Base-by-base conservation (phyloP, 2,797 vertebrate species). In the Coendou prehensilis region DNA sequence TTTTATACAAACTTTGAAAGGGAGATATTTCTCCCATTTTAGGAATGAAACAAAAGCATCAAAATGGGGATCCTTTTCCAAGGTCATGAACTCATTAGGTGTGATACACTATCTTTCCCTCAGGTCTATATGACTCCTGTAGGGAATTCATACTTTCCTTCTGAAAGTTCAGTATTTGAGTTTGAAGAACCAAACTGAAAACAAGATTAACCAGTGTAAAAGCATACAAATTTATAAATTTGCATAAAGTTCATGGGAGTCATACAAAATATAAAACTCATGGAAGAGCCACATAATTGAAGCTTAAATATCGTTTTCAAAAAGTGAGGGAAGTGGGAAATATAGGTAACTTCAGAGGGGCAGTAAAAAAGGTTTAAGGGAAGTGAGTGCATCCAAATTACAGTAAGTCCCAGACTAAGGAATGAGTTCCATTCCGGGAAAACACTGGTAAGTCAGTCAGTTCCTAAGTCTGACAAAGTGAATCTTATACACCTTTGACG, bases 341-440 rank as follows among this genome's bases (percentile, higher is more conserved):
- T 18, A 15, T 78, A 33, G 73, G 73, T 37, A 50, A 78, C 28
- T 56, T 86, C 63, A 9, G 33, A 71, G 22, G 2, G 13, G 64
- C 11, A 86, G 13, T 26, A 54, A 41, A 79, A 37, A 33, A 50
- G 14, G 4, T 52, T 69, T 64, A 84, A 18, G 47, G 3, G 20
- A 54, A 37, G 47, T 50, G 45, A 52, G 5, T 33, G 28, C 3
- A 11, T 11, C 28, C n/a, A 82, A 33, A 64, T 41, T 81, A 59
- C 30, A 80, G 33, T 13, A 47, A 54, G 30, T n/a, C 8, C 17
- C 8, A 2, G 2, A n/a, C 9, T 56, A 17, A 79, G 4, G 9
- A 54, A n/a, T 22, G 18, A 9, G 18, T 18, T 22, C 18, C 33
- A n/a, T 10, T 13, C 7, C 2, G 1, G 13, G 5, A 11, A 10